Conservation (phyloP, 2,113 vertebrate genomes). For the Paramormyrops kingsleyae region DNA sequence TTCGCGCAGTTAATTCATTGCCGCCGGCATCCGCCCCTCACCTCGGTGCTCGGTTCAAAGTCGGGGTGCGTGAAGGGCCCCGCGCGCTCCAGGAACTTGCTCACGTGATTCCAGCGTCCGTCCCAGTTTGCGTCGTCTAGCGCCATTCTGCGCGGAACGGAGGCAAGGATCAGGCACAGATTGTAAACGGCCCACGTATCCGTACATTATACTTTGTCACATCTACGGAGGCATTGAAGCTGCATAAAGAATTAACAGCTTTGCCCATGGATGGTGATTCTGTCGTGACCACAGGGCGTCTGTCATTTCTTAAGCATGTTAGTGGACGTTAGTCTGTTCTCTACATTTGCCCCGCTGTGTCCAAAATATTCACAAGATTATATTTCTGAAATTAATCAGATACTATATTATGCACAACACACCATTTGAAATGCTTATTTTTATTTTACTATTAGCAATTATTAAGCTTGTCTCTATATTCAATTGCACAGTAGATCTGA, state of each 20-base stretch:
- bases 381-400: not conserved
- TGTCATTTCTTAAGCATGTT: not conserved
- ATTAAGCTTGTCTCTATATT: not conserved
- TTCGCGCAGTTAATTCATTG: not conserved
- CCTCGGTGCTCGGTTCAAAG: slow-evolving; percentile 93
- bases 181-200: slow-evolving; percentile 57
- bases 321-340: not conserved
- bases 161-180: slow-evolving; percentile 39
- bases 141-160: slow-evolving; percentile 88
- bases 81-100: slow-evolving; percentile 92
- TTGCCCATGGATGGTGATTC: not conserved
- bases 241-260: not conserved
- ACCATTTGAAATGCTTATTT: not conserved
- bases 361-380: not conserved
- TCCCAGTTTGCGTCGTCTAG: slow-evolving; percentile 95
- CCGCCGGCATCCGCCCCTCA: slow-evolving; percentile 48
- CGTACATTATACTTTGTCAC: not conserved
- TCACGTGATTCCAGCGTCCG: slow-evolving; percentile 94
- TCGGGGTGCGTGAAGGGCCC: slow-evolving; percentile 97
- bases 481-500: not conserved
- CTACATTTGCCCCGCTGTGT: not conserved
- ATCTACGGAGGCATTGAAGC: too few relatives aligned
- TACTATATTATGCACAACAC: not conserved
- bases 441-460: not conserved
- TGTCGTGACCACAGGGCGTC: not conserved